Evolutionary conservation across 1,140 invertebrate genomes (phyloP).

Genomic region (Lepeophtheirus salmonis): DNA sequence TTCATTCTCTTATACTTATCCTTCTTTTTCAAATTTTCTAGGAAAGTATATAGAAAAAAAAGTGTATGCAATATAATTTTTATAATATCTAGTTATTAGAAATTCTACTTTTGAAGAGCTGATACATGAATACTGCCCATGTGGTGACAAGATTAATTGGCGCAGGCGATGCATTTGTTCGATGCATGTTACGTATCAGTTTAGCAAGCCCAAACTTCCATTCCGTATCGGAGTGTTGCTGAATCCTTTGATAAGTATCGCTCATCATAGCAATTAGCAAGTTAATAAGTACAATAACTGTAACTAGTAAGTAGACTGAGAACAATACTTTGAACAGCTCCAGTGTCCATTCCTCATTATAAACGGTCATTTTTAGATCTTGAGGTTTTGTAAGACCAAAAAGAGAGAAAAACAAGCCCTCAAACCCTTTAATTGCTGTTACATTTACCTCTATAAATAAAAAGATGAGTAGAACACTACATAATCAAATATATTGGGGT

Average conservation of each 20-base stretch:
- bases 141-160: conserved; percentile 89
- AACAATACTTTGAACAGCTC: conserved; percentile 44
- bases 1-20: conserved; percentile 14
- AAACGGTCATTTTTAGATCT: neutral
- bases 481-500: neutral
- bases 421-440: conserved; percentile 63
- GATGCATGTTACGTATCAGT: conserved; percentile 93
- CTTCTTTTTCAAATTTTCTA: conserved; percentile 13
- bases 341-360: conserved; percentile 23
- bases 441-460: conserved; percentile 35
- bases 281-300: conserved; percentile 91
- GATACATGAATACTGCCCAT: conserved; percentile 49
- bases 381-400: conserved; percentile 80
- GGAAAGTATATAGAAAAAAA: neutral
- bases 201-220: conserved; percentile 99
- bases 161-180: conserved; percentile 87
- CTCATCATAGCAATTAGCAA: conserved; percentile 99
- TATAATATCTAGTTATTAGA: neutral
- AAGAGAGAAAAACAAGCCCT: conserved; percentile 90
- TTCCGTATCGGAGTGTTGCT: conserved; percentile 98
- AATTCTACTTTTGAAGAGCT: conserved; percentile 21
- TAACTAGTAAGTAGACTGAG: conserved; percentile 91
- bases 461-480: too few species aligned
- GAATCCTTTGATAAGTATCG: conserved; percentile 92
- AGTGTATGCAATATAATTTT: neutral